Evolutionary conservation across 2,797 vertebrate genomes (phyloP).

Genomic region (Poliocrania exsul): DNA sequence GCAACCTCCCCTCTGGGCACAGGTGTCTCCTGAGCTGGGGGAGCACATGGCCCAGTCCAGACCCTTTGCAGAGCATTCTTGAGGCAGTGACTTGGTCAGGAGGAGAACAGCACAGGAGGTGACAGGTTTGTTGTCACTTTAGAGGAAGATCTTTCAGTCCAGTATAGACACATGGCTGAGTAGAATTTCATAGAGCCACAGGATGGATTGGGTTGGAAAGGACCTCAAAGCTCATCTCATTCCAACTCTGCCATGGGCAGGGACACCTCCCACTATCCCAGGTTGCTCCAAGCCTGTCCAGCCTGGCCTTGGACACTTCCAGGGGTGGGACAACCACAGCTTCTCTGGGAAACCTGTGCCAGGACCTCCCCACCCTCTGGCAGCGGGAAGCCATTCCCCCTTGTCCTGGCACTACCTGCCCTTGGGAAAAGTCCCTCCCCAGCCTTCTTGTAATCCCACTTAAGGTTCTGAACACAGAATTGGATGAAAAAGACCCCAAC

Average conservation of each 20-base stretch:
- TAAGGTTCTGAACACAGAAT: not conserved
- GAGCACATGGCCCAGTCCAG: not conserved
- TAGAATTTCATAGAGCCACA: not conserved
- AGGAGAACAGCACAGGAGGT: not conserved
- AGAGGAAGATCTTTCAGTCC: not conserved
- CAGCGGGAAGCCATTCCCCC: not conserved
- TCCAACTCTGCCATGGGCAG: not conserved
- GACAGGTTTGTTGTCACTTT: not conserved
- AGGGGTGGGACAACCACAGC: not conserved
- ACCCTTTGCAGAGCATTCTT: not conserved
- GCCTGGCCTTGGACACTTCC: accelerated
- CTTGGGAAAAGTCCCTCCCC: not conserved
- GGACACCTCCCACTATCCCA: accelerated
- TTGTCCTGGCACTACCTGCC: not conserved
- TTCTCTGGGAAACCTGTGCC: not conserved
- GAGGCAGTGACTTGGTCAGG: not conserved
- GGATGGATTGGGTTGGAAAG: not conserved
- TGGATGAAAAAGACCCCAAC: not conserved
- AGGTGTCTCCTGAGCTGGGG: not conserved
- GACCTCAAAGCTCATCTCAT: not conserved
- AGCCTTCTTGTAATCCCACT: not conserved
- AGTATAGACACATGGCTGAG: not conserved
- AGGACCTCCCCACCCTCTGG: not conserved
- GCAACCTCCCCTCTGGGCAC: not conserved
- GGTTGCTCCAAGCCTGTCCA: accelerated